Conservation (phyloP, 2,888 invertebrate genomes). For the Amblyteles armatorius region DNA sequence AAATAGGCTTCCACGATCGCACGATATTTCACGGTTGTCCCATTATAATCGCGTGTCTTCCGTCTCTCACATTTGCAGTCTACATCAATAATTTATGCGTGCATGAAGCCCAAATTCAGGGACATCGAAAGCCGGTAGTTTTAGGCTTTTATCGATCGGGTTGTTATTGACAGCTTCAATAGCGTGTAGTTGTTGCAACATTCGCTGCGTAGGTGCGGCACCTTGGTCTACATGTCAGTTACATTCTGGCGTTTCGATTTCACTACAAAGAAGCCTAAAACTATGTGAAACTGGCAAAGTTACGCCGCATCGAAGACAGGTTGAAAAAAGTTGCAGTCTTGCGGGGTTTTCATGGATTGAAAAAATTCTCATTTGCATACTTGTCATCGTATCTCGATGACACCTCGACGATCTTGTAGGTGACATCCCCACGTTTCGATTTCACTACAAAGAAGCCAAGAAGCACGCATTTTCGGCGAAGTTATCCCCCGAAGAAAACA, state of each 20-base stretch:
- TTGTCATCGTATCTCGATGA: neutral
- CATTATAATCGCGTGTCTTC: slow-evolving; percentile 47
- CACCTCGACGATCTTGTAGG: neutral
- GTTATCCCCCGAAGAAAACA: neutral
- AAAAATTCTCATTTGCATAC: neutral
- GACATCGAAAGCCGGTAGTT: neutral
- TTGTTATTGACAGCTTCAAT: too few relatives aligned
- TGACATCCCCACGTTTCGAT: neutral
- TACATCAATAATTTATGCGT: neutral
- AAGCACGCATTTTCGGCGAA: neutral
- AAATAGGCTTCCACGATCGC: slow-evolving; percentile 73
- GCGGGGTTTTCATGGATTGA: too few relatives aligned
- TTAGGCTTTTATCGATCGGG: too few relatives aligned
- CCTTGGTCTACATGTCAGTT: too few relatives aligned
- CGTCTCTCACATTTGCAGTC: neutral
- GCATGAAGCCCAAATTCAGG: neutral
- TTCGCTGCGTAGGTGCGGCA: too few relatives aligned
- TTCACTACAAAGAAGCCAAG: too few relatives aligned
- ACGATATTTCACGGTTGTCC: slow-evolving; percentile 73
- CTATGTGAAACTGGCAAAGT: neutral
- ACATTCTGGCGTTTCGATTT: too few relatives aligned
- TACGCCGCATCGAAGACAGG: neutral
- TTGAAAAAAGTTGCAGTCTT: neutral
- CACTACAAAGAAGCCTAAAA: too few relatives aligned
- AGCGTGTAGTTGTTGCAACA: too few relatives aligned